Evolutionary conservation across 2,797 vertebrate species (phyloP).

Genomic region (Mionectes olivaceus): DNA sequence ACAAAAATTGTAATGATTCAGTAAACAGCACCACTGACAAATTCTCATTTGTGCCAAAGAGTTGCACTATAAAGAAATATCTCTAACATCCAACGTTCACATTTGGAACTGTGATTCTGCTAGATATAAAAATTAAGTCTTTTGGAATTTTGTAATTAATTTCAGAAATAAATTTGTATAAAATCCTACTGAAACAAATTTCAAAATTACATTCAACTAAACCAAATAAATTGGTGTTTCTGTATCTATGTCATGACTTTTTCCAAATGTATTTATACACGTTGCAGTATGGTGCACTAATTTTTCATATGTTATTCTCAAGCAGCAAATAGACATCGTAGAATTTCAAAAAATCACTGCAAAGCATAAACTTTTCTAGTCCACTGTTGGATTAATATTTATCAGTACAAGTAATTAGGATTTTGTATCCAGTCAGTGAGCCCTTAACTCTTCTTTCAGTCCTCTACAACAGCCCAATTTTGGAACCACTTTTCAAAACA

Average conservation of each 20-base stretch:
- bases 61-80: not conserved
- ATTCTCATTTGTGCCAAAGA: slow-evolving; percentile 21
- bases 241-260: not conserved
- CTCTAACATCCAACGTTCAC: not conserved
- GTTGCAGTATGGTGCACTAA: not conserved
- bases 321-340: not conserved
- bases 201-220: not conserved
- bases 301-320: not conserved
- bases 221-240: not conserved
- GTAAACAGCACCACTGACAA: slow-evolving; percentile 50
- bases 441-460: not conserved
- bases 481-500: not conserved
- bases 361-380: not conserved
- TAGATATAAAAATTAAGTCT: not conserved
- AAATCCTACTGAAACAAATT: not conserved
- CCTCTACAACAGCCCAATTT: not conserved
- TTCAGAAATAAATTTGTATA: not conserved
- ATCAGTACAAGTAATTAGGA: not conserved
- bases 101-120: not conserved
- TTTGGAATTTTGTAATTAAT: not conserved
- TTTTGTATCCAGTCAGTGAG: not conserved
- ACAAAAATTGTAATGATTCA: slow-evolving; percentile 51
- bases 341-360: not conserved
- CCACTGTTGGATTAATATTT: not conserved
- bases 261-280: not conserved